These are phyloP conservation scores for Stictocephala bisonia DNA, from an alignment of 2,888 invertebrate species.

Conservation along the genomic window DNA sequence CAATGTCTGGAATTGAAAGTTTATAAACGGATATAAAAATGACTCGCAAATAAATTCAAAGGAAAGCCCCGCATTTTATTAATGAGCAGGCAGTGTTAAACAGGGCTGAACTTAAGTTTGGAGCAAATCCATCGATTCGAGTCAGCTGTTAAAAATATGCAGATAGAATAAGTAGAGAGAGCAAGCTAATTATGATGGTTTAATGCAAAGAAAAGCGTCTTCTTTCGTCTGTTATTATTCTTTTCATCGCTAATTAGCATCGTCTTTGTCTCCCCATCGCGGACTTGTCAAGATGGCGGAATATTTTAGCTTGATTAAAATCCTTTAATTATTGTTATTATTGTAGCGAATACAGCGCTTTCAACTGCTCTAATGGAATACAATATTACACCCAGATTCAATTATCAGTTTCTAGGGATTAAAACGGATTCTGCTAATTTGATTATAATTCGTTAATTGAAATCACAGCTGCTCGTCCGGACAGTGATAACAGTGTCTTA, in stretches of 20 bases:
- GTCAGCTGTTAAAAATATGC: conserved; percentile 32
- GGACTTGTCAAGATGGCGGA: conserved; percentile 44
- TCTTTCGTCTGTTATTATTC: conserved; percentile 46
- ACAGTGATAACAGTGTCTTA: conserved; percentile 41
- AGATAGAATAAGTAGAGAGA: conserved; percentile 22
- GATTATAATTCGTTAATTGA: conserved; percentile 43
- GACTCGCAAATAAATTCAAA: too few species aligned
- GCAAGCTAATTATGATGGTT: conserved; percentile 31
- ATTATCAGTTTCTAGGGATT: conserved; percentile 39
- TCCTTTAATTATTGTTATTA: conserved; percentile 48
- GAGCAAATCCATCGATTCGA: neutral
- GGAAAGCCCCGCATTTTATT: too few species aligned
- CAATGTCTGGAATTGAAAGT: too few species aligned
- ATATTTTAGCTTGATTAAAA: conserved; percentile 47
- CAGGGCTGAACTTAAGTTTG: conserved; percentile 1
- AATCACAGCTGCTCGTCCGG: conserved; percentile 27
- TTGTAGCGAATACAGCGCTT: conserved; percentile 35
- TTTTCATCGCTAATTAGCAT: conserved; percentile 47
- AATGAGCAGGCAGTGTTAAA: conserved; percentile 15
- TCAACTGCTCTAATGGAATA: conserved; percentile 32
- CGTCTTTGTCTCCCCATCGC: conserved; percentile 39
- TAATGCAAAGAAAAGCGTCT: conserved; percentile 43
- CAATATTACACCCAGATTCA: conserved; percentile 39
- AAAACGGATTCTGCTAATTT: conserved; percentile 40
- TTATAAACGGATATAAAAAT: too few species aligned